Conservation (phyloP, 2,113 vertebrate species). For the Alosa alosa region DNA sequence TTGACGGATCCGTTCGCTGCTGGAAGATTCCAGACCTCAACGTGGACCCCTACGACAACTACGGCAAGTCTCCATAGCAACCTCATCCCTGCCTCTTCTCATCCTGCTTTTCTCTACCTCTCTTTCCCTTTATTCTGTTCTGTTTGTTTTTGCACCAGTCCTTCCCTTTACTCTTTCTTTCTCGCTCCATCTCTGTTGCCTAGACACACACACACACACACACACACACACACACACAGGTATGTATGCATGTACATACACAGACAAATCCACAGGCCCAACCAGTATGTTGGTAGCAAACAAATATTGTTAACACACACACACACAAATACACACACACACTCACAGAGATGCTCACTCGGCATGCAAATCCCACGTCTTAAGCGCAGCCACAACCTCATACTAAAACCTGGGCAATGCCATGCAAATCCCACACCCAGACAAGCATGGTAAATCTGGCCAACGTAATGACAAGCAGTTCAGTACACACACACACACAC, state of each 20-base stretch:
- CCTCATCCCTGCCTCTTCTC: not conserved
- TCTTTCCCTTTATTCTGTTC: not conserved
- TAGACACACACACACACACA: not conserved
- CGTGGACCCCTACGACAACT: slow-evolving; percentile 88
- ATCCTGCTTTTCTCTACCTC: not conserved
- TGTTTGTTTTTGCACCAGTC: not conserved
- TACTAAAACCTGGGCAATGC: too few species aligned
- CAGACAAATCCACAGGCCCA: not conserved
- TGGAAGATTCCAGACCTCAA: slow-evolving; percentile 89
- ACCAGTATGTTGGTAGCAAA: not conserved
- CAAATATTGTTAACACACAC: too few species aligned
- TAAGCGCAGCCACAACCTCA: too few species aligned
- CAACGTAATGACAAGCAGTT: not conserved
- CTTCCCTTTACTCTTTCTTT: not conserved
- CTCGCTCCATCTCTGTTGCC: not conserved
- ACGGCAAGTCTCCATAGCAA: slow-evolving; percentile 68
- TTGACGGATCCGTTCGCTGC: slow-evolving; percentile 78
- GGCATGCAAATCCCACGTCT: too few species aligned
- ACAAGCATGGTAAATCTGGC: too few species aligned
- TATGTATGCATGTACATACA: not conserved
- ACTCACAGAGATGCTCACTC: too few species aligned
- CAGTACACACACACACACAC: not conserved
- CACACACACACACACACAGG: not conserved
- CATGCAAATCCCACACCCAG: too few species aligned
- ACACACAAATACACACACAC: too few species aligned